A percentile compares a stretch with the other conserved stretches of the same genome.
These are phyloP conservation scores for Cichladusa arquata DNA, from an alignment of 2,113 vertebrate species.

Conservation along the genomic window DNA sequence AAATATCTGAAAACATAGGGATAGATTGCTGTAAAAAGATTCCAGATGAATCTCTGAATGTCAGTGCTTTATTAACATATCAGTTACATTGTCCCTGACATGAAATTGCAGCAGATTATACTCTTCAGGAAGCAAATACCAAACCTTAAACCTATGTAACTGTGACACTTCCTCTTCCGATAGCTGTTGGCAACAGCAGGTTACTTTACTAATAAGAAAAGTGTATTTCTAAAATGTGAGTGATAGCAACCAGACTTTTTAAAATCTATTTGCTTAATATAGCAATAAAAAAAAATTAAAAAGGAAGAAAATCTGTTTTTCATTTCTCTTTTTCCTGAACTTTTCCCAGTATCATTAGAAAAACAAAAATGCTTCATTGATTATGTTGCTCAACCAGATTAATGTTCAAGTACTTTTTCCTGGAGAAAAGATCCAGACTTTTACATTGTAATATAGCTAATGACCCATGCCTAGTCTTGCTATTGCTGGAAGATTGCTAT, in stretches of 20 bases:
- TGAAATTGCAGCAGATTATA: background rate
- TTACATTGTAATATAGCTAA: conserved; percentile 11
- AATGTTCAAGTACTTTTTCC: conserved; percentile 23
- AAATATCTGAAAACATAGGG: background rate
- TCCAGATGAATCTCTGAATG: background rate
- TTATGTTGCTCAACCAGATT: background rate
- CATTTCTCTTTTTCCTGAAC: background rate
- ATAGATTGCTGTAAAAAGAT: background rate
- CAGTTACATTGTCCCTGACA: background rate
- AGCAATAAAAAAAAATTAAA: background rate
- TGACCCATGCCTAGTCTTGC: background rate
- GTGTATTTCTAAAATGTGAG: background rate
- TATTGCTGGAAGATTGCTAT: conserved; percentile 4
- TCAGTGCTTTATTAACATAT: background rate
- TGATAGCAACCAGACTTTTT: conserved; percentile 3
- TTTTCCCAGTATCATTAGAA: background rate
- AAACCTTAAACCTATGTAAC: background rate
- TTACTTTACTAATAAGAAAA: conserved; percentile 3
- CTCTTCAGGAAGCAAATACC: background rate
- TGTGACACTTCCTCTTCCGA: background rate
- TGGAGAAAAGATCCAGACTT: background rate
- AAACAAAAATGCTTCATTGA: background rate
- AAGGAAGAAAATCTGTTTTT: background rate
- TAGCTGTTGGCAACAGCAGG: background rate
- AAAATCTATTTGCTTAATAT: background rate